A percentile compares a stretch with the other conserved stretches of the same genome.
Conservation (phyloP, 2,888 invertebrate species). For the Neria commutata region DNA sequence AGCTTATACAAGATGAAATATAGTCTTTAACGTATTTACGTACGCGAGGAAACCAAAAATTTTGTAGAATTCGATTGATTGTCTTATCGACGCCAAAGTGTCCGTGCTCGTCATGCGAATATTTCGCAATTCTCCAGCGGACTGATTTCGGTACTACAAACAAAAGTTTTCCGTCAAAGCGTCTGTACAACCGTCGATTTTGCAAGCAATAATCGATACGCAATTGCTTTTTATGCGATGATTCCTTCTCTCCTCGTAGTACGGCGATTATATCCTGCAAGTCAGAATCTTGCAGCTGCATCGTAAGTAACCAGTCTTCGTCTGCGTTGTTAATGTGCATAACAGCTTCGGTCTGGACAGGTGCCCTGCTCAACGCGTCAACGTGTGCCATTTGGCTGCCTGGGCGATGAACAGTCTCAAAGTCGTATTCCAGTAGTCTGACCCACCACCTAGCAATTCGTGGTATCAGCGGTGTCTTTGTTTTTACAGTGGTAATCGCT, state of each 20-base stretch:
- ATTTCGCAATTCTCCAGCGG: too few species aligned
- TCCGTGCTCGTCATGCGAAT: too few species aligned
- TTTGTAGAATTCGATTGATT: too few species aligned
- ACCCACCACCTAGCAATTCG: not conserved
- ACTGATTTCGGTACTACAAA: too few species aligned
- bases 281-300: constrained; percentile 4
- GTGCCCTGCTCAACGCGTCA: constrained; percentile 19
- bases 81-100: too few species aligned
- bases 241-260: too few species aligned
- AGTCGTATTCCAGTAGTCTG: not conserved
- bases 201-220: too few species aligned
- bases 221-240: too few species aligned
- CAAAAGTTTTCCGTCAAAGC: constrained; percentile 1
- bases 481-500: not conserved
- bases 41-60: too few species aligned
- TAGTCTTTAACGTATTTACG: too few species aligned
- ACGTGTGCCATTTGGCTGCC: constrained; percentile 21
- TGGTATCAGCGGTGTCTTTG: not conserved
- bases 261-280: constrained; percentile 5
- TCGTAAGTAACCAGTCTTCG: constrained; percentile 24
- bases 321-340: constrained; percentile 7
- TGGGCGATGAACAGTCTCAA: constrained; percentile 9
- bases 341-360: not conserved
- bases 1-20: too few species aligned
- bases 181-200: constrained; percentile 10